Evolutionary conservation across 2,888 invertebrate genomes (phyloP).

Genomic region (Parascotia fuliginaria): DNA sequence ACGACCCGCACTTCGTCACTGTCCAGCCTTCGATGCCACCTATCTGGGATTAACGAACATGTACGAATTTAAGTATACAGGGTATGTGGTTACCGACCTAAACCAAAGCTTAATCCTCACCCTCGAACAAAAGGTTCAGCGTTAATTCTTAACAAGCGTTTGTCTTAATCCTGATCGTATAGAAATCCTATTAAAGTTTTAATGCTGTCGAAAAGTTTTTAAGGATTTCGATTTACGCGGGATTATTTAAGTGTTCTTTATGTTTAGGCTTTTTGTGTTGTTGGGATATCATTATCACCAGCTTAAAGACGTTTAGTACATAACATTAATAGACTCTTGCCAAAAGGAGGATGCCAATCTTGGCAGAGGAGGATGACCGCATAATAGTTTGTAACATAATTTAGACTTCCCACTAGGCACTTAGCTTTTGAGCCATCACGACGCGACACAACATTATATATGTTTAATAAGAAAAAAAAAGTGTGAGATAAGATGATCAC

Average conservation of each 20-base stretch:
- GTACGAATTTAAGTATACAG: slow-evolving; percentile 72
- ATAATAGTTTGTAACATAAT: too few species aligned
- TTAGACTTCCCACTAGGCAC: too few species aligned
- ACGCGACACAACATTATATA: too few species aligned
- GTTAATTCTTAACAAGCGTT: slow-evolving; percentile 49
- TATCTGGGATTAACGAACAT: slow-evolving; percentile 75
- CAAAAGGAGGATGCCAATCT: too few species aligned
- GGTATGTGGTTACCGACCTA: slow-evolving; percentile 53
- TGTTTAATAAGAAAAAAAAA: too few species aligned
- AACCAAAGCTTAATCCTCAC: slow-evolving; percentile 56
- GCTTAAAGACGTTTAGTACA: too few species aligned
- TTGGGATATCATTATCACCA: too few species aligned
- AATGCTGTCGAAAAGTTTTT: slow-evolving; percentile 37
- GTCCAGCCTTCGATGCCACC: slow-evolving; percentile 70
- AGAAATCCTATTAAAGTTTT: slow-evolving; percentile 44
- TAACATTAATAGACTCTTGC: too few species aligned
- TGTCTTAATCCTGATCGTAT: slow-evolving; percentile 47
- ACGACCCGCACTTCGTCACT: slow-evolving; percentile 76
- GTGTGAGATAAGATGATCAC: too few species aligned
- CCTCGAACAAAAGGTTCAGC: slow-evolving; percentile 47
- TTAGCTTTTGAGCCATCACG: too few species aligned
- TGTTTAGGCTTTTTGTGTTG: background rate
- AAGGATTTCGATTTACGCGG: slow-evolving; percentile 15
- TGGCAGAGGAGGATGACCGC: too few species aligned
- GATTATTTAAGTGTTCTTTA: background rate